Evolutionary conservation across 1,140 invertebrate species (phyloP), one percentile per base, ranked within the genome.

Genomic region (Macrocentrus cingulum): DNA sequence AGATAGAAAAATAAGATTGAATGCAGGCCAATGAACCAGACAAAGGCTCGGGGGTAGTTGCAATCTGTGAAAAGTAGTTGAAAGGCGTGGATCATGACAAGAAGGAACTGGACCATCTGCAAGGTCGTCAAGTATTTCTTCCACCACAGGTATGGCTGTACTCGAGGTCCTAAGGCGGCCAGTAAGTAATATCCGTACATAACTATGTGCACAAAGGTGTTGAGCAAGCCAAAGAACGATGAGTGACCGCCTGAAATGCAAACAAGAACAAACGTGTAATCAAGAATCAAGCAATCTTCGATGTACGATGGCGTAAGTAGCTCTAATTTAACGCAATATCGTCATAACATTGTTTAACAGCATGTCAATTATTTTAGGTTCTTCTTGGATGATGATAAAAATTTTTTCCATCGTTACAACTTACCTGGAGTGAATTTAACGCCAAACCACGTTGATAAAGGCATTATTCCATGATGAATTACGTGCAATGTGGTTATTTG

Each of bases 111-210:
- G 1, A 87, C 84, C 87, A 97, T 87, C 77, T 97, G 94, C 60
- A 95, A 73, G 1, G 85, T 82, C 0, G 94, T 97, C 34, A 97
- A 76, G 69, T 97, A 94, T 68, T 88, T 93, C 81, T 97, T 97
- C 93, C 94, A 97, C 93, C 94, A 96, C 5, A 96, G 79, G 69
- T 90, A 94, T 50, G 89, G 91, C 71, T 93, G 91, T 64, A 92
- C 84, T 41, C 85, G 81, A 0, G 92, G 91, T 41, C 93, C 93
- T 60, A 95, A 82, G 0, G 92, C 91, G 9, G 92, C 86, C 48
- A 96, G 76, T 60, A 94, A 81, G 74, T 97, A 97, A 73, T 97
- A 97, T 0, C 86, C 82, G 74, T 97, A 97, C 94, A 97, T 97
- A 20, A 95, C 80, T 25, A 92, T 88, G 70, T 95, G 93, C 2